Evolutionary conservation across 1,140 invertebrate genomes (phyloP).

Genomic region (Musca vetustissima): DNA sequence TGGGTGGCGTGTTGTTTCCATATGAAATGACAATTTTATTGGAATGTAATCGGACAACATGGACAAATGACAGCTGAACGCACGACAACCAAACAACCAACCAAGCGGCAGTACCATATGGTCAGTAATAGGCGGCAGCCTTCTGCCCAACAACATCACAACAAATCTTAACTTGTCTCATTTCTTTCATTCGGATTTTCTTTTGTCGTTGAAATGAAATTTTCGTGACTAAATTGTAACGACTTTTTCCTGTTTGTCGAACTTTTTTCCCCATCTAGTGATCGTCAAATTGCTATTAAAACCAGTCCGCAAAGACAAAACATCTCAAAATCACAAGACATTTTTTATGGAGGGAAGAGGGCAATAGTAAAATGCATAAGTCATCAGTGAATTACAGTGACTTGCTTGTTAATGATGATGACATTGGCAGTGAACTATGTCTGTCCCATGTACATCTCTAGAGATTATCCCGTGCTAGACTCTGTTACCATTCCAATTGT

Average conservation of each 20-base stretch:
- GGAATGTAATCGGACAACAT: slow-evolving; percentile 22
- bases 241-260: slow-evolving; percentile 14
- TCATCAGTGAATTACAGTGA: neutral
- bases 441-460: no score
- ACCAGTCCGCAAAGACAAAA: neutral
- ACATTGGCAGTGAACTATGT: slow-evolving; percentile 14
- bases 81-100: slow-evolving; percentile 5
- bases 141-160: neutral
- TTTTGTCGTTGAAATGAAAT: slow-evolving; percentile 1
- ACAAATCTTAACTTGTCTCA: neutral
- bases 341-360: neutral
- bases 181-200: neutral
- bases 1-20: slow-evolving; percentile 15
- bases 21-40: slow-evolving; percentile 23
- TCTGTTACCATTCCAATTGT: no score
- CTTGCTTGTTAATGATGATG: slow-evolving; percentile 7
- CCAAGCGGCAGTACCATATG: no score
- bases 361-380: neutral
- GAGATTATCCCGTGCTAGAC: no score
- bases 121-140: neutral
- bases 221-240: slow-evolving; percentile 23
- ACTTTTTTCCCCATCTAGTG: neutral
- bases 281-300: neutral
- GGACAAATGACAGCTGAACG: slow-evolving; percentile 22
- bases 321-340: neutral